These are phyloP conservation scores for Nothocercus julius DNA, from an alignment of 2,113 vertebrate genomes.

Conservation along the genomic window DNA sequence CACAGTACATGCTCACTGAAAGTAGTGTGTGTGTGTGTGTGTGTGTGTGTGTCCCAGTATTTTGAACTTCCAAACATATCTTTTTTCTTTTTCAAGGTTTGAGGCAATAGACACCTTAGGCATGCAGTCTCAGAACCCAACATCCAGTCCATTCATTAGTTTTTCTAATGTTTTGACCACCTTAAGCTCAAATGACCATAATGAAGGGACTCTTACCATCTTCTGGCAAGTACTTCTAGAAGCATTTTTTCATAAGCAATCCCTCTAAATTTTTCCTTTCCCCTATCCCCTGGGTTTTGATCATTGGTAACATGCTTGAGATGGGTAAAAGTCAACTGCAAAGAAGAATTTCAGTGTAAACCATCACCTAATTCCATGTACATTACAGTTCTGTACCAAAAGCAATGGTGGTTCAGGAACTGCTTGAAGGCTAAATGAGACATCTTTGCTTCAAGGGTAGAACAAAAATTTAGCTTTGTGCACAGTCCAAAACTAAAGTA, in stretches of 20 bases:
- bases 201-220: fast-evolving
- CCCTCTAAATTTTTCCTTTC: neutral
- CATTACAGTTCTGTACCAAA: neutral
- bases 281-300: neutral
- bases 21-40: too few relatives aligned
- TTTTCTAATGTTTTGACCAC: neutral
- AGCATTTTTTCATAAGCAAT: neutral
- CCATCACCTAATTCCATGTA: neutral
- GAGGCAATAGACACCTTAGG: neutral
- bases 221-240: neutral
- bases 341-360: neutral
- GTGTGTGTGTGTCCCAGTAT: neutral
- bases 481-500: neutral
- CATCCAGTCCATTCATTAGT: neutral
- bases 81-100: neutral
- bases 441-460: fast-evolving
- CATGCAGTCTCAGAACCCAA: neutral
- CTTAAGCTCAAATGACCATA: neutral
- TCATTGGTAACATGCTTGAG: fast-evolving
- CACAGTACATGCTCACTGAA: neutral
- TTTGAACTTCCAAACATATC: neutral
- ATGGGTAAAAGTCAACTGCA: neutral
- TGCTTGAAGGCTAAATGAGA: neutral
- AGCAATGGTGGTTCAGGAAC: neutral
- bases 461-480: neutral